Conservation (phyloP, 1,140 invertebrate species). For the Neoseiulus cucumeris region DNA sequence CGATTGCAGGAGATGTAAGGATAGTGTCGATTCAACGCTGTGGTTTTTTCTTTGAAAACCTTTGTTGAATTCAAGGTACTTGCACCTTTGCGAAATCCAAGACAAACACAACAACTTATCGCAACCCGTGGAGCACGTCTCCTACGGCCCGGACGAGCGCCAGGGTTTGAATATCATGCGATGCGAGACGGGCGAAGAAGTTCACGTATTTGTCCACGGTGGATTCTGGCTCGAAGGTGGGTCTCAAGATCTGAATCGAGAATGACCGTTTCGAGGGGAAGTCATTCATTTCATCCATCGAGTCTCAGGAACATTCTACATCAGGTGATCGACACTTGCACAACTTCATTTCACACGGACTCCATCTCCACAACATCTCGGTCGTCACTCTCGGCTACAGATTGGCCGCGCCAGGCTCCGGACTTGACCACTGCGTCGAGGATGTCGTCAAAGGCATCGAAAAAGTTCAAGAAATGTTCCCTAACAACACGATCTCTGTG, state of each 20-base stretch:
- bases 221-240: background rate
- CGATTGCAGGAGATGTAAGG: background rate
- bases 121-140: background rate
- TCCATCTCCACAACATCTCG: slow-evolving; percentile 1
- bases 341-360: background rate
- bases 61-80: background rate
- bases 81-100: background rate
- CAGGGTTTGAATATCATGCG: background rate
- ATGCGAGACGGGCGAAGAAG: background rate
- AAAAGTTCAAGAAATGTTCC: background rate
- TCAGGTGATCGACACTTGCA: slow-evolving; percentile 3
- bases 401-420: background rate
- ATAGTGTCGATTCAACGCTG: background rate
- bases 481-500: background rate
- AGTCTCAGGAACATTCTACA: background rate
- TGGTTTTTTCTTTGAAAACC: background rate
- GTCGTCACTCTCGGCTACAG: background rate
- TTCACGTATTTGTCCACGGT: background rate
- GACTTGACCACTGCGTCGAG: background rate
- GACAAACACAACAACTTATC: background rate
- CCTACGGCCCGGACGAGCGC: background rate
- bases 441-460: background rate
- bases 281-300: background rate
- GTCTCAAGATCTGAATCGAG: background rate
- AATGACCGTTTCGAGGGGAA: background rate